Percentiles rank a stretch among this genome's conserved stretches.
Evolutionary conservation across 2,113 vertebrate species (phyloP).

Genomic region (Rana temporaria): DNA sequence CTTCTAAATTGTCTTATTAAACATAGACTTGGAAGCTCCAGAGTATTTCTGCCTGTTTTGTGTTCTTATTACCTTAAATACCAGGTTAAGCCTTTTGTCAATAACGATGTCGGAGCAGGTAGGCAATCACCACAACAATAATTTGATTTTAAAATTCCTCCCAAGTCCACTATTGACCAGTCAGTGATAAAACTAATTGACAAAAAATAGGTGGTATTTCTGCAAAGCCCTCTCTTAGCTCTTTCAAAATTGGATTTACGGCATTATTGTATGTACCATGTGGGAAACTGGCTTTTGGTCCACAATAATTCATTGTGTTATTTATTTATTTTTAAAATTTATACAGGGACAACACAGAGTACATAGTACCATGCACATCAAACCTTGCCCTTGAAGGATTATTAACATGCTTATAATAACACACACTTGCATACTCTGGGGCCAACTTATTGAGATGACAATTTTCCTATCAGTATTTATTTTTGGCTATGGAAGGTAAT

Average conservation of each 20-base stretch:
- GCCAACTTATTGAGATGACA: too few species aligned
- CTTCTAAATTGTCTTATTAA: slow-evolving; percentile 84
- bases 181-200: slow-evolving; percentile 59
- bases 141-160: slow-evolving; percentile 89
- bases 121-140: slow-evolving; percentile 89
- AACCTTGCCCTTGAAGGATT: too few species aligned
- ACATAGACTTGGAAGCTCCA: slow-evolving; percentile 84
- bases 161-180: slow-evolving; percentile 78
- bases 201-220: slow-evolving; percentile 51
- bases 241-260: slow-evolving; percentile 42
- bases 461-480: too few species aligned
- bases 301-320: not conserved
- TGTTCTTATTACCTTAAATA: slow-evolving; percentile 93
- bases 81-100: slow-evolving; percentile 89
- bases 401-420: too few species aligned
- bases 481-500: too few species aligned
- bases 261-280: slow-evolving; percentile 17
- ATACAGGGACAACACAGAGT: too few species aligned
- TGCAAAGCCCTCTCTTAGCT: slow-evolving; percentile 21
- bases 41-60: slow-evolving; percentile 85
- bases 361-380: too few species aligned
- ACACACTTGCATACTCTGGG: too few species aligned
- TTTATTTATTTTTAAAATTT: not conserved
- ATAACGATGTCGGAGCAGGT: slow-evolving; percentile 86
- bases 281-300: not conserved